Evolutionary conservation across 2,113 vertebrate species (phyloP), one percentile per base, ranked within the genome.

Genomic region (Egretta garzetta): DNA sequence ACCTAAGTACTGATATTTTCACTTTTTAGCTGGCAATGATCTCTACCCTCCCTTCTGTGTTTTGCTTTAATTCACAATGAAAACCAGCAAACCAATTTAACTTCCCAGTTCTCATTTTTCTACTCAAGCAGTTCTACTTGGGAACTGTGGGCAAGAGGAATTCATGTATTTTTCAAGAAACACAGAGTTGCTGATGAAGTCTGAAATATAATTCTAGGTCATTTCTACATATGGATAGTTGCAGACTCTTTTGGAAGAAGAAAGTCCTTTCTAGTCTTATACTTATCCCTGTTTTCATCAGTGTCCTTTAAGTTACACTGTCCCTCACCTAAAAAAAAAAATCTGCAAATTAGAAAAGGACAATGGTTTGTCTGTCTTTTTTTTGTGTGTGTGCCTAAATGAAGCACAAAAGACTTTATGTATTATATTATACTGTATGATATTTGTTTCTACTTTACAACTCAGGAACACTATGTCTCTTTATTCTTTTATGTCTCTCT

Each of bases 381-480:
- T 95, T 95, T 58, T 58, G 84, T 15, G 50, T 41, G 8, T 41
- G 19, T 62, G 50, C 28, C 62, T 85, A 95, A 89, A 68, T 28
- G n/a, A 87, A 93, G 20, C 66, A 81, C 86, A 91, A 72, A 94
- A 91, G 60, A 84, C 47, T 72, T 80, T 58, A 85, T 63, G 39
- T 76, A 77, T 59, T 87, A 55, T 73, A 80, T 79, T 82, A 37
- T 62, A 56, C 41, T 77, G 19, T 63, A 67, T 67, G 32, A 84
- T 90, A 86, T 50, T 97, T 93, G 67, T 96, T 96, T 95, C 92
- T 89, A 39, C 64, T 86, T 96, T 68, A 80, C 83, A 79, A 47
- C 30, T 93, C 59, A 49, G 35, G 82, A 94, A 95, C 80, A 88
- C 67, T 95, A 47, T 83, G 80, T 90, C 26, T 93, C 75, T 96